Base-by-base conservation (phyloP, 2,888 invertebrate genomes). In the Dolichomitus sp. region DNA sequence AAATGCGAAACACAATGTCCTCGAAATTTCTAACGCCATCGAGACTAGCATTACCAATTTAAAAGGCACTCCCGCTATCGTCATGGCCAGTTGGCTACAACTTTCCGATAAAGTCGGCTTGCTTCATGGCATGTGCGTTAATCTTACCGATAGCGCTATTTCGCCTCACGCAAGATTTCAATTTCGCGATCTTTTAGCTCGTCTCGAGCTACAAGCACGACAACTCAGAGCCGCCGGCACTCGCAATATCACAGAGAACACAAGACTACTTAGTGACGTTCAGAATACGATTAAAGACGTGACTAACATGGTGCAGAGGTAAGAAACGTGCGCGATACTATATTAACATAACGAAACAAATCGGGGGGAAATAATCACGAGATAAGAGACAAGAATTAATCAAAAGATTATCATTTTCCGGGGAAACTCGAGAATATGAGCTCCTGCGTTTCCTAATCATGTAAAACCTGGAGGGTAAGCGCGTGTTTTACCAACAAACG, bases 121-220 rank as follows among this genome's bases (percentile, higher is more conserved):
- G 86, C 95, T 99, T 89, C 97, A 98, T 90, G 96, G 96, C 23
- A 96, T 97, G 86, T 98, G 98, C 94, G 96, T 96, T 89, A 96
- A 96, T 87, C 98, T 97, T 90, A 97, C 97, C 17, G 98, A 98
- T 88, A 95, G 95, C 85, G 96, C 95, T 80, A 96, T 95, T 84
- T 96, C 97, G 90, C 97, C 98, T 12, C 98, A 98, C 91, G 96
- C 97, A 68, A 97, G 98, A 91, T 98, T 98, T 94, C 97, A 98
- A 89, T 97, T 98, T 91, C 96, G 97, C 54, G 97, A 97, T 93
- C 93, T 97, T 83, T 95, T 97, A 33, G 95, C 96, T 4, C 95
- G 96, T 61, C 94, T 97, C 70, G 97, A 97, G 91, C 94, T 95
- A 14, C 96, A 97, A 91, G 96, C 96, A 40, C 94, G 96, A 85